Evolutionary conservation across 2,888 invertebrate species (phyloP).

Genomic region (Polylopha cassiicola): DNA sequence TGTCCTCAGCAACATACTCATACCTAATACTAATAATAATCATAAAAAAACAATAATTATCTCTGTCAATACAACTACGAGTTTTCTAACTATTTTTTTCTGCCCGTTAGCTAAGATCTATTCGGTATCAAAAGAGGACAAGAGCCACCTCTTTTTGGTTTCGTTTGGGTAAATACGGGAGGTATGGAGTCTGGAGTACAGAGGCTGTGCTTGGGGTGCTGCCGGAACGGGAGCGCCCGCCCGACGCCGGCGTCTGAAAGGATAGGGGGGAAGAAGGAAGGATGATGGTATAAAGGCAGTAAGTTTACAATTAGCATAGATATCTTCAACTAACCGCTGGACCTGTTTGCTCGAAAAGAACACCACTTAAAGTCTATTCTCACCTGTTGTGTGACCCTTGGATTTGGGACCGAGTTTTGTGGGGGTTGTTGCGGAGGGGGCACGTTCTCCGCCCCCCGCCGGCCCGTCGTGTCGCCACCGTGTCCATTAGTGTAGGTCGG

Average conservation of each 20-base stretch:
- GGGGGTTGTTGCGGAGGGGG: constrained; percentile 71
- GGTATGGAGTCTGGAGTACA: constrained; percentile 45
- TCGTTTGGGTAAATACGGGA: constrained; percentile 39
- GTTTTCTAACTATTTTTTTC: too few species aligned
- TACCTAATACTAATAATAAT: too few species aligned
- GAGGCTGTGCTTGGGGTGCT: constrained; percentile 60
- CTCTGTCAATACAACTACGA: too few species aligned
- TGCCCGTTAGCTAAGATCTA: too few species aligned
- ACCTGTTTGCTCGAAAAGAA: not conserved
- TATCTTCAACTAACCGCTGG: too few species aligned
- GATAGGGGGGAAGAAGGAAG: not conserved
- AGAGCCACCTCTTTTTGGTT: constrained; percentile 58
- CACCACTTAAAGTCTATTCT: constrained; percentile 1
- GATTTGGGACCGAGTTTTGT: constrained; percentile 49
- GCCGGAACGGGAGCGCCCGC: constrained; percentile 54
- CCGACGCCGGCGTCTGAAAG: constrained; percentile 50
- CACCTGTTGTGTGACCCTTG: constrained; percentile 69
- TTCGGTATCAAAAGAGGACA: too few species aligned
- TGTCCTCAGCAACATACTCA: too few species aligned
- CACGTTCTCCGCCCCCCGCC: constrained; percentile 80
- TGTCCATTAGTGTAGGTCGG: constrained; percentile 77
- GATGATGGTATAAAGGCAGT: constrained; percentile 1
- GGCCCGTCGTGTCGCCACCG: constrained; percentile 76
- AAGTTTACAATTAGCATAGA: not conserved
- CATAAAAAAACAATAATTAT: too few species aligned